Percentiles rank a stretch among this genome's conserved stretches.
Evolutionary conservation across 2,113 vertebrate species (phyloP).

Genomic region (Platysteira castanea): DNA sequence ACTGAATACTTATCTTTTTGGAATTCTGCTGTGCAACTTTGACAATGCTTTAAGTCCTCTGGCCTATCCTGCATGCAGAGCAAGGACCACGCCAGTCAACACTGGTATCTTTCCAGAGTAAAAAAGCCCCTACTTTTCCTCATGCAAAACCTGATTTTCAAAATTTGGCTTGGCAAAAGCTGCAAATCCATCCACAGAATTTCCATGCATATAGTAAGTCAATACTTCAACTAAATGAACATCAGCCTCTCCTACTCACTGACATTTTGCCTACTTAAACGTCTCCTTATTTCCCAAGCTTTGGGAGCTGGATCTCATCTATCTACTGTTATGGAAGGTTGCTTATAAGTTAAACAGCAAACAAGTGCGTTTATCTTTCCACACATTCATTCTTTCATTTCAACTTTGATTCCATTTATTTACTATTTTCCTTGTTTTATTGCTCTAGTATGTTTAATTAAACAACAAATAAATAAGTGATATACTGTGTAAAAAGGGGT

Average conservation of each 20-base stretch:
- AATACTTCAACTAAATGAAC: neutral
- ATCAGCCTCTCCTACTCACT: neutral
- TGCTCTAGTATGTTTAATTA: neutral
- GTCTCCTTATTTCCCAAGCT: neutral
- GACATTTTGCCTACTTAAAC: neutral
- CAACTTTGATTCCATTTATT: neutral
- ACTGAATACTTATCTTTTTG: neutral
- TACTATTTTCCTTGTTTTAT: neutral
- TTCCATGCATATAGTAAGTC: neutral
- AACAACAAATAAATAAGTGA: accelerated
- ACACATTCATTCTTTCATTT: neutral
- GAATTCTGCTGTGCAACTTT: neutral
- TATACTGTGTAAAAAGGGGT: accelerated
- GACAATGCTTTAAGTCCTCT: neutral
- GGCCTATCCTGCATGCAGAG: neutral
- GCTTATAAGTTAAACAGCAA: neutral
- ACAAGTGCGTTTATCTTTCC: neutral
- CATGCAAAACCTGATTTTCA: neutral
- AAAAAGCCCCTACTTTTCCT: neutral
- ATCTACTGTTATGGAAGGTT: neutral
- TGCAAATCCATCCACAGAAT: neutral
- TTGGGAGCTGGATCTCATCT: neutral
- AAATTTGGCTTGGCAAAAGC: neutral
- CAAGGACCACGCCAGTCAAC: neutral
- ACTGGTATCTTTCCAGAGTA: neutral